phyloP scores from a whole-genome alignment of 2,888 invertebrate genomes.

The Neoscelio sp. region DNA sequence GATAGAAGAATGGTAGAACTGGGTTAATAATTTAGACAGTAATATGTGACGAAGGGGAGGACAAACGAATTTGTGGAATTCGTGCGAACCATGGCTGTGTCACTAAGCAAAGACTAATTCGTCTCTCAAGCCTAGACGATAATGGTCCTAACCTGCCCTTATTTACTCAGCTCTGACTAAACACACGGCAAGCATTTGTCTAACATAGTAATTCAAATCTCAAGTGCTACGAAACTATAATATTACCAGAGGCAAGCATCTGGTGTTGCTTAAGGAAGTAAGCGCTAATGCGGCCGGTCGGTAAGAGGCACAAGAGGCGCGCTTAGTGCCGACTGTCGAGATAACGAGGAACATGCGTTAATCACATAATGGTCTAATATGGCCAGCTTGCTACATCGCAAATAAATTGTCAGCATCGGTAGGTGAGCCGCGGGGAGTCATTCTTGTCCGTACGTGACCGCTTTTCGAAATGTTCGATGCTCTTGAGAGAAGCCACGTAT shows the following conservation, averaged over 20 bases:
- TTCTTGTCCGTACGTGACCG: slow-evolving; percentile 75
- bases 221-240: slow-evolving; percentile 51
- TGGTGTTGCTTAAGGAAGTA: slow-evolving; percentile 63
- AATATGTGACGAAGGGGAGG: too few species aligned
- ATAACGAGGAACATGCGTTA: slow-evolving; percentile 72
- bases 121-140: too few species aligned
- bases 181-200: slow-evolving; percentile 49
- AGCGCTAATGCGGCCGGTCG: slow-evolving; percentile 55
- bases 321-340: slow-evolving; percentile 49
- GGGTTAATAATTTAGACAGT: too few species aligned
- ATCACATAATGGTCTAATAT: slow-evolving; percentile 73
- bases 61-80: too few species aligned
- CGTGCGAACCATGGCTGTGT: too few species aligned
- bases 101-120: too few species aligned
- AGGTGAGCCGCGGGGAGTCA: slow-evolving; percentile 70
- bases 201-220: slow-evolving; percentile 56
- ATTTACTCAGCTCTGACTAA: slow-evolving; percentile 41
- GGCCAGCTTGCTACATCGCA: slow-evolving; percentile 71
- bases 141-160: slow-evolving; percentile 19
- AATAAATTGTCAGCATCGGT: slow-evolving; percentile 76
- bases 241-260: slow-evolving; percentile 51
- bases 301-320: slow-evolving; percentile 47
- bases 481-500: slow-evolving; percentile 30
- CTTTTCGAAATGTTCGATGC: slow-evolving; percentile 67
- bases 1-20: too few species aligned